Evolutionary conservation across 2,113 vertebrate species (phyloP), one percentile per base, ranked within the genome.

Genomic region (Labeo catla): DNA sequence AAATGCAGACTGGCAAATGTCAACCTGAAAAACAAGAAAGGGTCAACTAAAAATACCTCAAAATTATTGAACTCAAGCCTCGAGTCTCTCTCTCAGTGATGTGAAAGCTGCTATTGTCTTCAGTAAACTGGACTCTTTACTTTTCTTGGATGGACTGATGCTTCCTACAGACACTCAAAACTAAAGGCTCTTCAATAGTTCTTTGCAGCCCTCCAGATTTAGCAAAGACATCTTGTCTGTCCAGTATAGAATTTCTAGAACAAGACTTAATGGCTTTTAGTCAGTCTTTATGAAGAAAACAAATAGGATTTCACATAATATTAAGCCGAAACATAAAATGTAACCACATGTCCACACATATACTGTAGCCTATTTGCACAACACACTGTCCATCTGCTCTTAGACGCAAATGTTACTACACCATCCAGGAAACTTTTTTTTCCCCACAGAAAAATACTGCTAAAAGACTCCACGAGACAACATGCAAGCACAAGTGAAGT

Each of bases 61-160:
- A 16, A 65, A 81, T 65, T 8, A 34, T 81, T 65, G 79, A 49
- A 65, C 59, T 81, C n/a, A 4, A 15, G 59, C 12, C 59, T 65
- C 2, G n/a, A 43, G 59, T 47, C 59, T 81, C 21, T 45, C 1
- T 8, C 43, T 81, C 59, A 34, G 39, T 65, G 43, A 49, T 81
- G 43, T 81, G 79, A 81, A 81, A 65, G 78, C 59, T 19, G 4
- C 59, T 49, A 65, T 81, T 81, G 79, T 81, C 59, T 81, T 23
- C 23, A 65, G 59, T 81, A 3, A 81, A 65, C 79, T 49, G 12
- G 59, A 81, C 57, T 65, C 19, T 47, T 47, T 81, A 65, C 79
- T 81, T 70, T 70, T 82, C 80, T 82, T 82, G 61, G 80, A 82
- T 52, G 23, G 9, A 36, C 23, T 50, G 28, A 82, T n/a, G 13